A percentile compares a stretch with the other conserved stretches of the same genome.
Conservation (phyloP, 1,140 invertebrate genomes). For the Phymastichus coffea region DNA sequence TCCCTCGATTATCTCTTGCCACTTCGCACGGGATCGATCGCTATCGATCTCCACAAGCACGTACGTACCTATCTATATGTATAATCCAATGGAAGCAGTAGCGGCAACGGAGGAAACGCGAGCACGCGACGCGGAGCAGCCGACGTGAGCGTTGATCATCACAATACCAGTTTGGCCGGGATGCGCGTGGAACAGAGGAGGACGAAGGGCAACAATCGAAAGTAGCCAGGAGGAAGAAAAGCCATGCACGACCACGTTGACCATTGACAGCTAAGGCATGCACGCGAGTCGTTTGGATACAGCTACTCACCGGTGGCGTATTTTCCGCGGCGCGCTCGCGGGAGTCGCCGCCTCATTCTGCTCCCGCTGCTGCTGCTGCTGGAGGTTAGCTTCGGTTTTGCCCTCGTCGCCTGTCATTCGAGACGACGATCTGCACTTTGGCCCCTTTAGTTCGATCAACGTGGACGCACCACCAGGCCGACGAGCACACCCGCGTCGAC, state of each 20-base stretch:
- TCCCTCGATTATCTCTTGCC: too few species aligned
- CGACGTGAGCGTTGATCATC: not conserved
- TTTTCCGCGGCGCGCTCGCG: slow-evolving; percentile 44
- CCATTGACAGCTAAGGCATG: too few species aligned
- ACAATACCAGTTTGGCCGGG: too few species aligned
- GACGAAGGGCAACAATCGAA: not conserved
- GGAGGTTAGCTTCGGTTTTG: slow-evolving; percentile 47
- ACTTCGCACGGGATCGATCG: too few species aligned
- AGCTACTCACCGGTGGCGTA: slow-evolving; percentile 52
- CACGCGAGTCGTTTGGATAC: not conserved
- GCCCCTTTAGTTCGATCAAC: slow-evolving; percentile 7
- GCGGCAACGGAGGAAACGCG: not conserved
- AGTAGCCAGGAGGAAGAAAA: not conserved
- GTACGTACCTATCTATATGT: not conserved
- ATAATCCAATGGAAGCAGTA: not conserved
- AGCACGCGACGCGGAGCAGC: not conserved
- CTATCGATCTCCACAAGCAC: too few species aligned
- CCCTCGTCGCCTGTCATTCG: slow-evolving; percentile 48
- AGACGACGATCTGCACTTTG: too few species aligned
- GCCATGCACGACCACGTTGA: too few species aligned
- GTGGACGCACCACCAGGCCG: not conserved
- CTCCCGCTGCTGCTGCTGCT: slow-evolving; percentile 33
- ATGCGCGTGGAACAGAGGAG: too few species aligned
- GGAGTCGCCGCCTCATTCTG: not conserved
- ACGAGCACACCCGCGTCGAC: slow-evolving; percentile 23